Percentiles rank a stretch among this genome's conserved stretches.
Evolutionary conservation across 2,113 vertebrate species (phyloP).

Genomic region (Catagonus wagneri): DNA sequence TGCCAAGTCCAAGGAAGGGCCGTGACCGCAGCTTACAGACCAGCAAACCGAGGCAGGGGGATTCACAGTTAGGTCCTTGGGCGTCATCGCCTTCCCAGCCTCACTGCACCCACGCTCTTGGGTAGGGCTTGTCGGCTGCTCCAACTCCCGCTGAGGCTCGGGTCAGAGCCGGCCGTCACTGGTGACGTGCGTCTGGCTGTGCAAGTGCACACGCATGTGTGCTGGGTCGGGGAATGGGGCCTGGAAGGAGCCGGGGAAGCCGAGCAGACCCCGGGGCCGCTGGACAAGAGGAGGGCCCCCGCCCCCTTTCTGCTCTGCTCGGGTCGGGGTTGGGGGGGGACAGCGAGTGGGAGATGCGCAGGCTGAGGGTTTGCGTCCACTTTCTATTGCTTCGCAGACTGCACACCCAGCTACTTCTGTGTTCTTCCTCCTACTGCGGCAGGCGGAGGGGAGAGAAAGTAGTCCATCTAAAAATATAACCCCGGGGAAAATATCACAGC

Average conservation of each 20-base stretch:
- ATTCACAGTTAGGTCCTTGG: background rate
- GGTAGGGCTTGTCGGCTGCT: background rate
- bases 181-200: background rate
- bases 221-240: too few relatives aligned
- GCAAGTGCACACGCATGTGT: background rate
- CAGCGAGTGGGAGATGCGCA: constrained; percentile 45
- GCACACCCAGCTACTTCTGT: constrained; percentile 75
- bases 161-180: background rate
- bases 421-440: constrained; percentile 77
- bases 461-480: constrained; percentile 83
- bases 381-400: constrained; percentile 76
- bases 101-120: background rate
- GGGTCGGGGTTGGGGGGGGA: too few relatives aligned
- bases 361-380: constrained; percentile 53
- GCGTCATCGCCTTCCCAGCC: background rate
- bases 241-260: background rate
- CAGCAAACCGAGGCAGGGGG: background rate
- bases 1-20: background rate
- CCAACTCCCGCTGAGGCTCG: background rate
- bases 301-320: background rate
- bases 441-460: constrained; percentile 83
- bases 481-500: constrained; percentile 38
- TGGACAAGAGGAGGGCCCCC: background rate
- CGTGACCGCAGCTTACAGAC: background rate
- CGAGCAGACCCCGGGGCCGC: background rate